These are phyloP conservation scores for Agrochola lota DNA, from an alignment of 2,888 invertebrate species.

Conservation along the genomic window DNA sequence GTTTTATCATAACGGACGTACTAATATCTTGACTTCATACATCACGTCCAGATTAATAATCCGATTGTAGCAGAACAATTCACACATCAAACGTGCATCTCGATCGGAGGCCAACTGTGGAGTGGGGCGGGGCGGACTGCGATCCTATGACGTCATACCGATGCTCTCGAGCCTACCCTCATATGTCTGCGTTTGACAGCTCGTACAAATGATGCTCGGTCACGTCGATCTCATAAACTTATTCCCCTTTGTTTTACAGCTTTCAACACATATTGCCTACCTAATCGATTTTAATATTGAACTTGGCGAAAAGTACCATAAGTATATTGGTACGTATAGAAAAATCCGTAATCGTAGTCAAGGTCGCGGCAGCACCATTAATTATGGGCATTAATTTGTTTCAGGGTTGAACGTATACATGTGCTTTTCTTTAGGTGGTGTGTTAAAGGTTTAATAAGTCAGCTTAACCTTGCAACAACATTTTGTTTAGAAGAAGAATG, in stretches of 20 bases:
- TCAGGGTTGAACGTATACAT: slow-evolving; percentile 51
- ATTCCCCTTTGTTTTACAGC: slow-evolving; percentile 68
- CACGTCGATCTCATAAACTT: slow-evolving; percentile 66
- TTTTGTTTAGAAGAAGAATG: slow-evolving; percentile 44
- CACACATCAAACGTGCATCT: slow-evolving; percentile 56
- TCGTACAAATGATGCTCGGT: slow-evolving; percentile 71
- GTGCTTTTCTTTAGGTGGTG: slow-evolving; percentile 38
- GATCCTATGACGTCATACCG: slow-evolving; percentile 66
- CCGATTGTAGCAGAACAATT: slow-evolving; percentile 51
- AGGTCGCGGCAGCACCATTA: slow-evolving; percentile 55
- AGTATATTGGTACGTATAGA: slow-evolving; percentile 62
- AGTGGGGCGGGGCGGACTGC: slow-evolving; percentile 45
- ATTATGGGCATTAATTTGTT: slow-evolving; percentile 57
- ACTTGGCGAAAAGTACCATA: slow-evolving; percentile 56
- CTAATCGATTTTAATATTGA: slow-evolving; percentile 60
- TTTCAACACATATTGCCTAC: slow-evolving; percentile 57
- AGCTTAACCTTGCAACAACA: slow-evolving; percentile 54
- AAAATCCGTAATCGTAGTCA: slow-evolving; percentile 51
- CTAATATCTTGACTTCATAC: slow-evolving; percentile 30
- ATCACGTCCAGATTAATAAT: slow-evolving; percentile 54
- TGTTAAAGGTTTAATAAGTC: slow-evolving; percentile 54
- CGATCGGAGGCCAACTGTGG: slow-evolving; percentile 51
- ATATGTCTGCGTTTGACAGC: slow-evolving; percentile 73
- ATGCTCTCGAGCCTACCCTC: slow-evolving; percentile 71
- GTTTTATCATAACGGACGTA: slow-evolving; percentile 35